Percentiles rank a stretch among this genome's conserved stretches.
phyloP scores from a whole-genome alignment of 30 jellyfish, hydroid and myxozoan genomes.

The Rhopilema esculentum region DNA sequence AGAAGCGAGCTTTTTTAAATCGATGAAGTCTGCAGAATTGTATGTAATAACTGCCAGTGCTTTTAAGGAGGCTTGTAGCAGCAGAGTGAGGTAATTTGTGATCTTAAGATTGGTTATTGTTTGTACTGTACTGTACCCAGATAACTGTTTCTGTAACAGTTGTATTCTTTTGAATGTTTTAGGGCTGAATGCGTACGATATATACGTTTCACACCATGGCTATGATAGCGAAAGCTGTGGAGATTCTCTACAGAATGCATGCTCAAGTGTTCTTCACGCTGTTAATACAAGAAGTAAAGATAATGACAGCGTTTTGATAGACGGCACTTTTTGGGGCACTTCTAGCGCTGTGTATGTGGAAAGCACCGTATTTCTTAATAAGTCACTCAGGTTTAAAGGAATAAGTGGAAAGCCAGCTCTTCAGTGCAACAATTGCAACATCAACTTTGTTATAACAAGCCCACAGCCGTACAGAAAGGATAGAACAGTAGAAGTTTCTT shows the following conservation, averaged over 20 bases:
- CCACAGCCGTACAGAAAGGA: too few species aligned
- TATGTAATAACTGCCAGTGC: too few species aligned
- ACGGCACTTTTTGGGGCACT: slow-evolving; percentile 1
- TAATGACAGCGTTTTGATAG: neutral
- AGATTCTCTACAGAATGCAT: neutral
- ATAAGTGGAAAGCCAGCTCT: neutral
- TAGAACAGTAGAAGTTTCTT: neutral
- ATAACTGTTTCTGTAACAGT: too few species aligned
- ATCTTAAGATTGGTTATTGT: too few species aligned
- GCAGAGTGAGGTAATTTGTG: too few species aligned
- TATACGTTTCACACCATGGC: neutral
- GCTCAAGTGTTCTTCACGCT: neutral
- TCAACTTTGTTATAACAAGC: neutral
- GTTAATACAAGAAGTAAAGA: neutral
- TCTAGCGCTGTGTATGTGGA: neutral
- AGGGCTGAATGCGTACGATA: neutral
- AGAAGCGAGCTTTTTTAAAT: too few species aligned
- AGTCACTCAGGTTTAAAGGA: neutral
- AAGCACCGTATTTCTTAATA: neutral
- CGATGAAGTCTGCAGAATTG: too few species aligned
- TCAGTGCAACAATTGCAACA: neutral
- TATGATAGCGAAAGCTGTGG: neutral
- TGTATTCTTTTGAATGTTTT: too few species aligned
- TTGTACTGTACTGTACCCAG: too few species aligned
- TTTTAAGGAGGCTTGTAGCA: too few species aligned